Evolutionary conservation across 1,140 invertebrate species (phyloP), one percentile per base, ranked within the genome.

Genomic region (Physella acuta): DNA sequence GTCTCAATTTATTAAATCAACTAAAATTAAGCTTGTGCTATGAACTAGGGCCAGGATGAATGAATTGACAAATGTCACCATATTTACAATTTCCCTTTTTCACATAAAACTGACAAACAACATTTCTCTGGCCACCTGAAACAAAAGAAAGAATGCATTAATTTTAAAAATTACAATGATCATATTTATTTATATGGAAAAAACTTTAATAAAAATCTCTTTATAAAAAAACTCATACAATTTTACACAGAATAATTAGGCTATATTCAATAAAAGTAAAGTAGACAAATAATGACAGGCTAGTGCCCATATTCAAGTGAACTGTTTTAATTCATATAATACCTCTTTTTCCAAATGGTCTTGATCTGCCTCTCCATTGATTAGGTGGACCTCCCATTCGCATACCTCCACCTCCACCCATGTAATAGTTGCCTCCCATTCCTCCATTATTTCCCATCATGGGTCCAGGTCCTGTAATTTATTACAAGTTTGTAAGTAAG

Each of bases 31-130:
- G 11, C 64, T 28, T 26, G 0, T 49, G 64, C 64, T 66, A 66
- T 37, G 64, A 66, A 24, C 56, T 56, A 1, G 62, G 62, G 14
- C 62, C 28, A 24, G 66, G 66, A 24, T 68, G 66, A 51, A 68
- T 58, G 30, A 68, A 68, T 24, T 60, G 55, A 24, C 66, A 68
- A 37, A 30, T 49, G 11, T 68, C 66, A 36, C 66, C 66, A 55
- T 59, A 68, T 36, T 60, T 68, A 51, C 66, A 68, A 16, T 55
- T 33, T 44, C 66, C 56, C 49, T 58, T 68, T 17, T 68, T 68
- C 17, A 60, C 37, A 51, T 49, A 68, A 68, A 44, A 51, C 33
- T 58, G 53, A 39, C 66, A 68, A 0, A 68, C 30, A 60, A 30
- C 24, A 52, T 59, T 59, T 4, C 64, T 30, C 30, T 26, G 30